phyloP scores from a whole-genome alignment of 1,140 invertebrate species.

The Eufriesea mexicana region DNA sequence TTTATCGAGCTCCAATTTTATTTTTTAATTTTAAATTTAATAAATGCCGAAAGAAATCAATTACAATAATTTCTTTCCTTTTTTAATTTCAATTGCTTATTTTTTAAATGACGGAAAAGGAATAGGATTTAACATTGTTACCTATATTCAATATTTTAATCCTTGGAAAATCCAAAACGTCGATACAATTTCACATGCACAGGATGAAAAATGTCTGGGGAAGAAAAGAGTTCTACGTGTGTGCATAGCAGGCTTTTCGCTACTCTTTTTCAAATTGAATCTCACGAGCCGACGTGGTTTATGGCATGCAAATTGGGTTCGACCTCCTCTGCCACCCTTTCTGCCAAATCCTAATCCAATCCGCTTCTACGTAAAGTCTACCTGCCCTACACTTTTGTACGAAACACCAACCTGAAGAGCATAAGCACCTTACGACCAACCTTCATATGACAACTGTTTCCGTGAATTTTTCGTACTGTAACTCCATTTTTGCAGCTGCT shows the following conservation, averaged over 20 bases:
- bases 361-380: conserved; percentile 55
- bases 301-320: conserved; percentile 70
- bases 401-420: conserved; percentile 43
- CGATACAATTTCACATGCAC: background rate
- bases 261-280: conserved; percentile 60
- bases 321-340: conserved; percentile 58
- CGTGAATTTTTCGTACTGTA: background rate
- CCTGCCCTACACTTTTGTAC: conserved; percentile 51
- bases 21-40: too few relatives aligned
- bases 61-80: too few relatives aligned
- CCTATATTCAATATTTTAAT: background rate
- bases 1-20: too few relatives aligned
- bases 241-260: conserved; percentile 1
- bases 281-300: conserved; percentile 61
- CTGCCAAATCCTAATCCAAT: conserved; percentile 69
- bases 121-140: background rate
- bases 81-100: too few relatives aligned
- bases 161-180: background rate
- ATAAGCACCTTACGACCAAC: conserved; percentile 9
- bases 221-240: conserved; percentile 6
- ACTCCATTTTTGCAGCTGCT: conserved; percentile 1
- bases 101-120: too few relatives aligned
- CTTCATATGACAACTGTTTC: conserved; percentile 2
- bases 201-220: background rate
- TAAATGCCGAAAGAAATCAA: too few relatives aligned